Evolutionary conservation across 2,113 vertebrate genomes (phyloP), one percentile per base, ranked within the genome.

Genomic region (Anseranas semipalmata): DNA sequence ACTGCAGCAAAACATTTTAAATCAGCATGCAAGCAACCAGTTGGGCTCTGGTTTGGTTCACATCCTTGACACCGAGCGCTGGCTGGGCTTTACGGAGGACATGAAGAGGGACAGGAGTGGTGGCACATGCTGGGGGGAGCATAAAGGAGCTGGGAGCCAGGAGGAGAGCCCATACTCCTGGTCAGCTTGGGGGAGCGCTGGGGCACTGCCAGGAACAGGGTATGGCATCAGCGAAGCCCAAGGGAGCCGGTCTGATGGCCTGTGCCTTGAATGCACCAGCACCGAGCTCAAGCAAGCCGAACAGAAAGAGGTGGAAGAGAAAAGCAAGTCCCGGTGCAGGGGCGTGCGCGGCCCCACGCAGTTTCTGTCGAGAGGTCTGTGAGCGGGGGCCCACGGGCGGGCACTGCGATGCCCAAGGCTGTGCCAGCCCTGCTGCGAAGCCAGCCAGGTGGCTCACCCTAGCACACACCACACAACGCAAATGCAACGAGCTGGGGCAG

Each of bases 391-490:
- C 75, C 27, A n/a, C 3, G 35, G 27, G 70, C 28, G n/a, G 19
- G 70, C 14, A 25, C n/a, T 0, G 2, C 0, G 0, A 55, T 21
- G 17, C 71, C 72, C 33, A 11, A 0, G 2, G 58, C 85, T 56
- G 32, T 55, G 20, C 75, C 21, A 59, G 59, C 59, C 45, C 75
- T 7, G 28, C 20, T 48, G 27, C 35, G 48, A 33, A 43, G 35
- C 39, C 32, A 80, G 50, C 50, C 24, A 12, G 50, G 62, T 66
- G 37, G 1, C 89, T 85, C 71, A 58, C 90, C 55, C 90, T 82
- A 90, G 70, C 87, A 97, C 93, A 95, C 93, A 93, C 82, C 88
- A 97, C 93, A 96, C 89, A 92, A 78, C 2, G 14, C 72, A 63
- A 83, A 81, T 17, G 1, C 56, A 4, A 3, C 0, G 1, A 82